These are phyloP conservation scores for Aphis gossypii DNA, from an alignment of 1,140 invertebrate genomes.

Conservation along the genomic window DNA sequence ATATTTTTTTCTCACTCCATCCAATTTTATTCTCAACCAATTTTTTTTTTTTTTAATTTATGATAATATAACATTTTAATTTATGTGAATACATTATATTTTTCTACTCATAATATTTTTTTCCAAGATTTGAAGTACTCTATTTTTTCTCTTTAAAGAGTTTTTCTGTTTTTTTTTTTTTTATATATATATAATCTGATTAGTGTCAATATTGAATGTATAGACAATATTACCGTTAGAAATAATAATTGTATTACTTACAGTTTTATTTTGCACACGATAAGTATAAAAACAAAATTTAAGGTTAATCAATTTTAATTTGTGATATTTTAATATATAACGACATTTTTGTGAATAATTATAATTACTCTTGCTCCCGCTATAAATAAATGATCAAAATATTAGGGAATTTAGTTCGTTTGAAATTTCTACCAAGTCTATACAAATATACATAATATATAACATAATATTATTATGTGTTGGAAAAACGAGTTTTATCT, in stretches of 20 bases:
- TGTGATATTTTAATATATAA: not conserved
- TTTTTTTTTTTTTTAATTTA: conserved; percentile 27
- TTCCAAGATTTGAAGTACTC: not conserved
- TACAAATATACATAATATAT: not conserved
- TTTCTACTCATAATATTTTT: not conserved
- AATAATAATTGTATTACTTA: not conserved
- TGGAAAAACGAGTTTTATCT: not conserved
- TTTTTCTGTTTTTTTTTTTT: not conserved
- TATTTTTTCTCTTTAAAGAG: not conserved
- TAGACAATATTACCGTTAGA: not conserved
- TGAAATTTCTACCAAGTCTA: not conserved
- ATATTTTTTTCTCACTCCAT: not conserved
- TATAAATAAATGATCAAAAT: not conserved
- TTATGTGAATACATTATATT: conserved; percentile 21
- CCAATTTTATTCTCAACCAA: not conserved
- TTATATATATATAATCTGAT: not conserved
- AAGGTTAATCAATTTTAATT: not conserved
- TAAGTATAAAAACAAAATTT: not conserved
- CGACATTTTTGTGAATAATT: not conserved
- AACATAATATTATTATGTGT: not conserved
- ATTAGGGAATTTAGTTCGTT: not conserved
- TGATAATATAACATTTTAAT: not conserved
- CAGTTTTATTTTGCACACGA: not conserved
- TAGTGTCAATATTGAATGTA: not conserved
- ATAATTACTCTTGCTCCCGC: too few species aligned